Base-by-base conservation (phyloP, 2,113 vertebrate species). In the Ictidomys tridecemlineatus region DNA sequence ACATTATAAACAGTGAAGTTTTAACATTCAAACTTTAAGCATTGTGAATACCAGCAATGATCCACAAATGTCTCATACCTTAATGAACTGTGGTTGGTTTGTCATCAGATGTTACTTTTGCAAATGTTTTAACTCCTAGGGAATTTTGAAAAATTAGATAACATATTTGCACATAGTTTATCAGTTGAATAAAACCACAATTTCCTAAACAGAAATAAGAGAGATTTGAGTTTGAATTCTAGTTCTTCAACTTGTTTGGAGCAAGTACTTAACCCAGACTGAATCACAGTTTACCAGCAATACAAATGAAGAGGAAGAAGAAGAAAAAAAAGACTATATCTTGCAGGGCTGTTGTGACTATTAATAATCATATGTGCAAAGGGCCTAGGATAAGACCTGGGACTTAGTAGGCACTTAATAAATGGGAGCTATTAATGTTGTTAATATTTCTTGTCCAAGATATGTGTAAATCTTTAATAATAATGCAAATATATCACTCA, bases 391-490 rank as follows among this genome's bases (percentile, higher is more conserved):
- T 84, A 85, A 92, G 76, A 8, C 48, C 67, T 58, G 56, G 48
- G 39, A 96, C 77, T 96, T 91, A 77, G 83, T 89, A 95, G 72
- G 51, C 45, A 92, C 26, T 73, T 88, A 96, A 96, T 89, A 95
- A 95, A 91, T 93, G 39, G 17, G 76, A 78, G 77, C 78, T 93
- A 88, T 94, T 95, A 91, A 77, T 80, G 63, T 34, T 93, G 78
- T 85, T 94, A 94, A 93, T 88, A 96, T 96, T 93, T 96, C 91
- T 96, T 95, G 20, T 94, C 73, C 5, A 93, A 90, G n/a, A 45
- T 89, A 79, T 83, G 7, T 88, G 32, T 94, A 96, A 96, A 85
- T 97, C 45, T 85, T 96, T 96, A 74, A 72, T 95, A 96, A 92
- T 95, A 80, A 93, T 53, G n/a, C 63, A 70, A 93, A 94, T 76